A percentile compares a stretch with the other conserved stretches of the same genome.
phyloP scores from a whole-genome alignment of 2,797 vertebrate species.

The Anas bahamensis region DNA sequence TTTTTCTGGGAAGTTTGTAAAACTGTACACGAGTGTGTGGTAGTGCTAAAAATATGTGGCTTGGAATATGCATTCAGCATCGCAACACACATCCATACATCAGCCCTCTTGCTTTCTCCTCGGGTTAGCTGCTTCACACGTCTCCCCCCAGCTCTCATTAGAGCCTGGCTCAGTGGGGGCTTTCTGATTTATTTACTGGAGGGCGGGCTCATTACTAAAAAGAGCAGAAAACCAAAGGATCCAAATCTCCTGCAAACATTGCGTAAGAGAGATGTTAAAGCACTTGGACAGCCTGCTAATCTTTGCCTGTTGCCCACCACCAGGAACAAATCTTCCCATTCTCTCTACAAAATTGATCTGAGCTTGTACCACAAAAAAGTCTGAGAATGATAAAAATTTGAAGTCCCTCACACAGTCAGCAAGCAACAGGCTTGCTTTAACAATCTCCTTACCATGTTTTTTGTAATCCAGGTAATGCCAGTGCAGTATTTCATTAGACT shows the following conservation, averaged over 20 bases:
- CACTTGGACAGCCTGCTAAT: background rate
- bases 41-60: background rate
- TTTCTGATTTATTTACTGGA: background rate
- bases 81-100: background rate
- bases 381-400: background rate
- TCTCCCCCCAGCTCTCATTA: background rate
- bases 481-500: background rate
- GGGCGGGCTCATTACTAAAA: background rate
- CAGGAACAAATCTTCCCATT: background rate
- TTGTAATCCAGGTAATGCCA: background rate
- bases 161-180: background rate
- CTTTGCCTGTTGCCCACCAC: background rate
- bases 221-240: background rate
- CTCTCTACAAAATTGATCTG: background rate
- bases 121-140: background rate
- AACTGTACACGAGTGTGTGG: background rate
- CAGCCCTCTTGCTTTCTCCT: background rate
- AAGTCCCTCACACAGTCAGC: background rate
- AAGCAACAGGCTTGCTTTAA: background rate
- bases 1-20: constrained; percentile 17
- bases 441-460: background rate
- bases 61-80: background rate
- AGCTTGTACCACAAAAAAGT: background rate
- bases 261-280: background rate
- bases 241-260: background rate